Percentiles rank a stretch among this genome's conserved stretches.
These are phyloP conservation scores for Arbacia lixula DNA, from an alignment of 53 echinoderm and acorn worm genomes.

Conservation along the genomic window DNA sequence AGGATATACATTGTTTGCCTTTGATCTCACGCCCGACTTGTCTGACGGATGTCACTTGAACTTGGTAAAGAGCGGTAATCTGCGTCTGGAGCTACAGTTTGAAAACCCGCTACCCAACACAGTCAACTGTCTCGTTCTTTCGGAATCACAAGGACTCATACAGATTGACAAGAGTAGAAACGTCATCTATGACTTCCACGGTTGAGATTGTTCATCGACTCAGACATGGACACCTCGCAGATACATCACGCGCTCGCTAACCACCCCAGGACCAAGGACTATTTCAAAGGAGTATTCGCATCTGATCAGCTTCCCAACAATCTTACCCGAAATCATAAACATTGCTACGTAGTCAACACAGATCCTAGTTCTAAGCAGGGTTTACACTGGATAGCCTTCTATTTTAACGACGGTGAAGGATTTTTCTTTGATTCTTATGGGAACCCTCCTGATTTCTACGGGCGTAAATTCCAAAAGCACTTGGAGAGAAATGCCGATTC, in stretches of 20 bases:
- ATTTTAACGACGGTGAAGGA: not conserved
- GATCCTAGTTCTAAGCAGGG: slow-evolving; percentile 29
- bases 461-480: slow-evolving; percentile 44
- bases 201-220: not conserved
- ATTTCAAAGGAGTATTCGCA: slow-evolving; percentile 54
- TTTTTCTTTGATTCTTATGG: slow-evolving; percentile 76
- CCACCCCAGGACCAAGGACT: slow-evolving; percentile 1
- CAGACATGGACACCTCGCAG: slow-evolving; percentile 52
- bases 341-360: slow-evolving; percentile 21
- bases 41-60: slow-evolving; percentile 72
- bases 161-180: slow-evolving; percentile 67
- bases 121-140: slow-evolving; percentile 64
- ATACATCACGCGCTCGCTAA: slow-evolving; percentile 23
- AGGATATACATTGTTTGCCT: slow-evolving; percentile 74
- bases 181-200: slow-evolving; percentile 57
- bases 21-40: slow-evolving; percentile 79
- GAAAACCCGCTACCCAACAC: slow-evolving; percentile 49
- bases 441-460: slow-evolving; percentile 40
- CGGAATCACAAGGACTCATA: slow-evolving; percentile 65
- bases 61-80: slow-evolving; percentile 63
- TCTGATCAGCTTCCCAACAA: slow-evolving; percentile 19
- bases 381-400: slow-evolving; percentile 52
- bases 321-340: not conserved
- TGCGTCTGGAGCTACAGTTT: slow-evolving; percentile 73
- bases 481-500: slow-evolving; percentile 9